Base-by-base conservation (phyloP, 2,113 vertebrate genomes). In the Geococcyx californianus region DNA sequence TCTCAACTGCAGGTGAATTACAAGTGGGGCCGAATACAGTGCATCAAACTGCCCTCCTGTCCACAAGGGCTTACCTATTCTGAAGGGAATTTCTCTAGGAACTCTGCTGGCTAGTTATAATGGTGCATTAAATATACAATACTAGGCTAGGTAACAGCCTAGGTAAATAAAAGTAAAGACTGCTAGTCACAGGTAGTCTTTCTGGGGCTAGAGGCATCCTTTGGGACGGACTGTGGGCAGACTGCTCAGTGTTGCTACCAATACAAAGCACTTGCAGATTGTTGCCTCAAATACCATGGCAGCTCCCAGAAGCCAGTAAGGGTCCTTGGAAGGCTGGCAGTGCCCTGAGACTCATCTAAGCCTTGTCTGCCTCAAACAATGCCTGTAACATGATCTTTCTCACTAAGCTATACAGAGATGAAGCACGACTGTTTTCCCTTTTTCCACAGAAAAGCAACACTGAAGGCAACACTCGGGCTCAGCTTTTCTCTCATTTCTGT, bases 361-460 rank as follows among this genome's bases (percentile, higher is more conserved):
- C 28, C 54, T 54, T 31, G 40, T 3, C 8, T 60, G 34, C 47
- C 24, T 8, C 11, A 17, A 83, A 44, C 44, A 78, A 45, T 1
- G 6, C 3, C 0, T 6, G 13, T 2, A 17, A 34, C 31, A 11
- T 0, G 0, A 34, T 34, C 28, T 54, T 68, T 47, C 49, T 52
- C 0, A 1, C 14, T 68, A 1, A 1, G 0, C 42, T 42, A 62
- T 29, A 54, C 8, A 31, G 45, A 34, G 38, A 33, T 28, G 23
- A 88, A 69, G 63, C 6, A 74, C 51, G 67, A 63, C 2, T 51
- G 28, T 75, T 84, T 92, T 59, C 17, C 29, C 26, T 10, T 5
- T 84, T 90, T 89, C 29, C 60, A 78, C 44, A 77, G 79, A 72
- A 92, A 92, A 92, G 21, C 45, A 72, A 64, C 47, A 38, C 24